Conservation (phyloP, 1,140 invertebrate species). For the Drosophila ambigua region DNA sequence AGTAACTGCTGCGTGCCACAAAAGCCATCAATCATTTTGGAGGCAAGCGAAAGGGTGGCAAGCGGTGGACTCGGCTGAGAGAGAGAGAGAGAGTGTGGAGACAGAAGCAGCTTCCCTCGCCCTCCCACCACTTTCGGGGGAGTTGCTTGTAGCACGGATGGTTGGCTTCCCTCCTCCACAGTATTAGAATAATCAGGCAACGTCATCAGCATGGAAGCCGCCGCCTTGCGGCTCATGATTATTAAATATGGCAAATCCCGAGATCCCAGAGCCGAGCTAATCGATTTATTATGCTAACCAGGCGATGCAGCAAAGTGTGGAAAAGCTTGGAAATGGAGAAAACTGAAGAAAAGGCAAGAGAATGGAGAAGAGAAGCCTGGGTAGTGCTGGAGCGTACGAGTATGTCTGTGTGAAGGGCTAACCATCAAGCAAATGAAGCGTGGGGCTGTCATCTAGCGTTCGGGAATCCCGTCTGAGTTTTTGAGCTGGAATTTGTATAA, state of each 20-base stretch:
- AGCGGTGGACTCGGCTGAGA: slow-evolving; percentile 37
- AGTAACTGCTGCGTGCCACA: slow-evolving; percentile 68
- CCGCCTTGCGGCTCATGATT: slow-evolving; percentile 62
- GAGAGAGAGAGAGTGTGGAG: background rate
- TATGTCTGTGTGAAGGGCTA: slow-evolving; percentile 2
- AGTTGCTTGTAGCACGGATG: slow-evolving; percentile 3
- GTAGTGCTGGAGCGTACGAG: background rate
- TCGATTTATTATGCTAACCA: slow-evolving; percentile 82
- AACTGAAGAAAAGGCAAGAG: background rate
- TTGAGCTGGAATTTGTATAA: slow-evolving; percentile 24
- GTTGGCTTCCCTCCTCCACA: slow-evolving; percentile 6
- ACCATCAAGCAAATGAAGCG: slow-evolving; percentile 69
- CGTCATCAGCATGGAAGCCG: slow-evolving; percentile 59
- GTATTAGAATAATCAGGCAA: slow-evolving; percentile 77
- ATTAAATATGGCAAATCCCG: slow-evolving; percentile 77
- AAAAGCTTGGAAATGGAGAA: slow-evolving; percentile 20
- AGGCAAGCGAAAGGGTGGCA: slow-evolving; percentile 70
- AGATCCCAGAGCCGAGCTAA: slow-evolving; percentile 53
- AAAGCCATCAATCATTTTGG: slow-evolving; percentile 79
- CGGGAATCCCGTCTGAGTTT: background rate
- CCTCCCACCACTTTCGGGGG: background rate
- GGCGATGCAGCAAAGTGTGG: slow-evolving; percentile 74
- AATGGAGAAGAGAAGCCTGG: background rate
- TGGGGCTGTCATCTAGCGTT: background rate
- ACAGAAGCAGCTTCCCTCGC: slow-evolving; percentile 5